These are phyloP conservation scores for Semnornis frantzii DNA, from an alignment of 2,113 vertebrate species.

Conservation along the genomic window DNA sequence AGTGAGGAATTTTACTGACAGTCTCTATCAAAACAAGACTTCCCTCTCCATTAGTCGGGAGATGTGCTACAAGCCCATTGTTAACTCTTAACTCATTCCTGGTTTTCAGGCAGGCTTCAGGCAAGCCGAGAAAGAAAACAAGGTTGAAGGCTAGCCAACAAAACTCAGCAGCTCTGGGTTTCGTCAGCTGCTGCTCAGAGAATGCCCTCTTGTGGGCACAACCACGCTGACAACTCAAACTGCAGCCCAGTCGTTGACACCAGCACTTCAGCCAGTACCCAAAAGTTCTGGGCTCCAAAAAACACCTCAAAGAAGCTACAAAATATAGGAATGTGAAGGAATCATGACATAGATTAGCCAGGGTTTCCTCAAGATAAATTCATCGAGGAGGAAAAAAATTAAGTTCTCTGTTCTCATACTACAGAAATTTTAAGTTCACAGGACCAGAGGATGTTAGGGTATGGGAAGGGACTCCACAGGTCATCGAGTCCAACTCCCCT, in stretches of 20 bases:
- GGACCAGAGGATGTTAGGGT: too few species aligned
- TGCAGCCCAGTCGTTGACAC: background rate
- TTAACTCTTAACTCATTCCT: background rate
- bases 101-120: background rate
- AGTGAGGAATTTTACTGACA: conserved; percentile 1
- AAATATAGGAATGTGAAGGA: background rate
- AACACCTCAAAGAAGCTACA: background rate
- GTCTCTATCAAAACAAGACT: background rate
- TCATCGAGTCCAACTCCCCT: too few species aligned
- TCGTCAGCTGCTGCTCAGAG: background rate
- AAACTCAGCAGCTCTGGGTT: background rate
- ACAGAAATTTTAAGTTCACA: background rate
- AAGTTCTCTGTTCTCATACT: background rate
- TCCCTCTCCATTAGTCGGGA: background rate
- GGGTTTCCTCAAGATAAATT: background rate
- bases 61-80: background rate
- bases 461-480: too few species aligned
- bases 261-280: background rate
- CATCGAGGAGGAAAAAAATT: background rate
- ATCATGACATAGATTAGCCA: background rate
- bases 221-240: background rate
- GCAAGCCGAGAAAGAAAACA: background rate
- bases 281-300: background rate
- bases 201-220: conserved; percentile 67
- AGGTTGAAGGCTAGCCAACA: background rate